Evolutionary conservation across 2,888 invertebrate species (phyloP).

Genomic region (Atherix ibis): DNA sequence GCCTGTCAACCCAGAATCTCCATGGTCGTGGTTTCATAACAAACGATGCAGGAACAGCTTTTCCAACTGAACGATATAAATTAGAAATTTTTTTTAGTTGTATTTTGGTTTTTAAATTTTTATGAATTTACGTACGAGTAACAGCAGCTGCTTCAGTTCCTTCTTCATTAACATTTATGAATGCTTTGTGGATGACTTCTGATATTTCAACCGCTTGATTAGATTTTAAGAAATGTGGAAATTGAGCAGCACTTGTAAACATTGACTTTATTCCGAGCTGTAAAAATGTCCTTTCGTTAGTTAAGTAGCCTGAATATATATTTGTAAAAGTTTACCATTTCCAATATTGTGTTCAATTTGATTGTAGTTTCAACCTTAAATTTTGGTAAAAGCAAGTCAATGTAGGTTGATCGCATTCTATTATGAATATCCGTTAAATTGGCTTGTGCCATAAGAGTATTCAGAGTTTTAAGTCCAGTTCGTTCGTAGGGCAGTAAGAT

Average conservation of each 20-base stretch:
- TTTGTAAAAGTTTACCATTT: constrained; percentile 35
- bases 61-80: too few species aligned
- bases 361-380: constrained; percentile 59
- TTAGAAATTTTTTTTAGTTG: too few species aligned
- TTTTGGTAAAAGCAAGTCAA: constrained; percentile 51
- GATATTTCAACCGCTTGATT: too few species aligned
- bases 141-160: constrained; percentile 77
- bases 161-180: constrained; percentile 74
- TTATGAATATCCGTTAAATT: constrained; percentile 36
- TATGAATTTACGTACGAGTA: constrained; percentile 55
- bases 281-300: too few species aligned
- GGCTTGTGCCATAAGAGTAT: constrained; percentile 39
- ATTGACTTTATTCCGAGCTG: constrained; percentile 50
- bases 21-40: too few species aligned
- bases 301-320: too few species aligned
- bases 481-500: constrained; percentile 53
- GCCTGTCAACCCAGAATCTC: too few species aligned
- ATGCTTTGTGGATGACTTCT: constrained; percentile 70
- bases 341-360: constrained; percentile 38
- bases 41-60: too few species aligned
- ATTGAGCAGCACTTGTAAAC: too few species aligned
- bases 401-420: constrained; percentile 34
- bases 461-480: constrained; percentile 42
- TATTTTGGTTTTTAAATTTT: too few species aligned
- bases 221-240: too few species aligned